A percentile compares a stretch with the other conserved stretches of the same genome.
phyloP scores from a whole-genome alignment of 2,113 vertebrate species.

The Arvicanthis niloticus region DNA sequence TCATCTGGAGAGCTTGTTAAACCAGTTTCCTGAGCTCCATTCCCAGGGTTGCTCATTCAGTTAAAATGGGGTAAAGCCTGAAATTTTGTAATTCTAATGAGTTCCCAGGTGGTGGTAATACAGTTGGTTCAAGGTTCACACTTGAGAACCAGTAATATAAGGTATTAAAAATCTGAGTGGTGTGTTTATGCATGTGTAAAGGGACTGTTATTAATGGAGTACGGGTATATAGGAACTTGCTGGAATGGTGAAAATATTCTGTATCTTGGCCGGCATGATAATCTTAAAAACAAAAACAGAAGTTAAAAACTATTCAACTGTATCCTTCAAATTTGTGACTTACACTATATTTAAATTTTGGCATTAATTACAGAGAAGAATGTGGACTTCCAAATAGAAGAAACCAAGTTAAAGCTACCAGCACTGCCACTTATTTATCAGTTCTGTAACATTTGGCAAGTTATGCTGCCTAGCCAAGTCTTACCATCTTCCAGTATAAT shows the following conservation, averaged over 20 bases:
- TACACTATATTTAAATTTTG: background rate
- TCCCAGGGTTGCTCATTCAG: slow-evolving; percentile 28
- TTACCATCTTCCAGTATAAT: slow-evolving; percentile 38
- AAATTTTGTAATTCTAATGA: slow-evolving; percentile 50
- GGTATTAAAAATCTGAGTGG: background rate
- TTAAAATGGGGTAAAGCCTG: background rate
- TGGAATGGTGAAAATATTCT: background rate
- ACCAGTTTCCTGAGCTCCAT: background rate
- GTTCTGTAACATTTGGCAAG: slow-evolving; percentile 31
- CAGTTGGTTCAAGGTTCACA: background rate
- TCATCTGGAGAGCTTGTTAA: slow-evolving; percentile 40
- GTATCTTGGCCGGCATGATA: background rate
- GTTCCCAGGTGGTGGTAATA: background rate
- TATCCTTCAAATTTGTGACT: slow-evolving; percentile 16
- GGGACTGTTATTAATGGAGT: background rate
- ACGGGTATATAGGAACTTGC: background rate
- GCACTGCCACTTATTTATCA: background rate
- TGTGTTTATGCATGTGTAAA: fast-evolving
- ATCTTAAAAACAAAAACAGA: background rate
- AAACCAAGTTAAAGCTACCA: slow-evolving; percentile 19
- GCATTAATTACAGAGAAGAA: slow-evolving; percentile 46
- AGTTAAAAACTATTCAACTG: background rate
- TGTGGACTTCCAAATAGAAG: slow-evolving; percentile 24
- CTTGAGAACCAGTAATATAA: slow-evolving; percentile 6
- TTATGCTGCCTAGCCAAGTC: background rate